A percentile compares a stretch with the other conserved stretches of the same genome.
phyloP scores from a whole-genome alignment of 2,888 invertebrate genomes.

The Ennomos erosarius region DNA sequence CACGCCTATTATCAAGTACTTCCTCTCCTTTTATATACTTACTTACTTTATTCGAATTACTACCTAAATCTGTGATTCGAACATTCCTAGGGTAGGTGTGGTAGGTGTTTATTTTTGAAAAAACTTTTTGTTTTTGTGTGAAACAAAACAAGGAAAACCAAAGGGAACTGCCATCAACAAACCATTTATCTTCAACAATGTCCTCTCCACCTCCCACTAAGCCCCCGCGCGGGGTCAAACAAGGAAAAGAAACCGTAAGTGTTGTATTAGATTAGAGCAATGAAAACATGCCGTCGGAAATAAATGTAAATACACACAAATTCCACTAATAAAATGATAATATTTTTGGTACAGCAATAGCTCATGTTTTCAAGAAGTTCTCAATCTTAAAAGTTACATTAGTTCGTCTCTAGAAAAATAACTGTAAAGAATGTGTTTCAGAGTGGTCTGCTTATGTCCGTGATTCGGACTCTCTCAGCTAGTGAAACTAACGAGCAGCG shows the following conservation, averaged over 20 bases:
- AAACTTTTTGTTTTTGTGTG: slow-evolving; percentile 19
- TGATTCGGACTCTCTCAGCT: slow-evolving; percentile 96
- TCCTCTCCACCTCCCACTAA: slow-evolving; percentile 91
- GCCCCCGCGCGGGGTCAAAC: slow-evolving; percentile 94
- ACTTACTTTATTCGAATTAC: no score
- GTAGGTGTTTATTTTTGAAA: slow-evolving; percentile 12
- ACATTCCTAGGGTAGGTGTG: no score
- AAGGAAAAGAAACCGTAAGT: slow-evolving; percentile 93
- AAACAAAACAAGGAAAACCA: slow-evolving; percentile 31
- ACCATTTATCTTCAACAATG: slow-evolving; percentile 64
- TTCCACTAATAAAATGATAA: no score
- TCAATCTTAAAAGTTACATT: no score
- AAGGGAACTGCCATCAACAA: slow-evolving; percentile 23
- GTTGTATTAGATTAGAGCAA: slow-evolving; percentile 19
- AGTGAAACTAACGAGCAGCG: slow-evolving; percentile 97
- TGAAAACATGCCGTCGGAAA: slow-evolving; percentile 16
- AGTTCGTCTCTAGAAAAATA: no score
- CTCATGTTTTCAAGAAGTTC: no score
- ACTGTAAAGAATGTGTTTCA: slow-evolving; percentile 53
- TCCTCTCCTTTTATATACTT: no score
- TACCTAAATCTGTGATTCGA: no score
- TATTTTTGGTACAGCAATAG: no score
- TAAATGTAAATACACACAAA: slow-evolving; percentile 7
- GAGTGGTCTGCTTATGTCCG: slow-evolving; percentile 96
- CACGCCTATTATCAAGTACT: no score